Evolutionary conservation across 1,140 invertebrate genomes (phyloP), one percentile per base, ranked within the genome.

Genomic region (Papilio machaon): DNA sequence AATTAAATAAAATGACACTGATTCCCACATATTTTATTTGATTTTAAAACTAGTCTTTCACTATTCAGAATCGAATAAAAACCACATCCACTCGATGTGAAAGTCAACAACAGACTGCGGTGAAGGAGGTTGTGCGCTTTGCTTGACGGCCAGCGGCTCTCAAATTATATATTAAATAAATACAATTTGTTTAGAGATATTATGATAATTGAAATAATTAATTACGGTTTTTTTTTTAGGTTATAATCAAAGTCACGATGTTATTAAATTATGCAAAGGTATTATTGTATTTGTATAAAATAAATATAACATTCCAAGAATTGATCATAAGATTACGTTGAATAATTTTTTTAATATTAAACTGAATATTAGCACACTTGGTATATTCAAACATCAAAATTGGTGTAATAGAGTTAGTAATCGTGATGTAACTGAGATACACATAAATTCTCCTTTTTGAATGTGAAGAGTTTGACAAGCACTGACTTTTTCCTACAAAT

Each of bases 91-190:
- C 70, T 38, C 84, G 35, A 82, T 54, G 49, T 81, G 75, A 82
- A 76, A 79, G 83, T 73, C 87, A 73, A 82, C 79, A 82, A 76
- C 75, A 54, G 84, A 90, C 87, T 87, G 87, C 82, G 76, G 82
- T 81, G 79, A 80, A 76, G 79, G 83, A 83, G 83, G 87, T 85
- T 86, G 83, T 85, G 70, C 60, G 79, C 82, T 75, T 85, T 82
- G 83, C 75, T 84, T 78, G 60, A 60, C 47, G 64, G 70, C 80
- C 79, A 82, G 75, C 43, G 85, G n/a, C 81, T 85, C 84, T 87
- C 82, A 84, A 85, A 83, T 67, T 83, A 78, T 79, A 67, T 38
- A 70, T n/a, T n/a, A 23, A 6, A 43, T 17, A 47, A 49, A 23
- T 47, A 47, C 8, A 13, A 47, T 52, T 49, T 11, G 23, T 6